Evolutionary conservation across 2,888 invertebrate species (phyloP).

Genomic region (Timandra comae): DNA sequence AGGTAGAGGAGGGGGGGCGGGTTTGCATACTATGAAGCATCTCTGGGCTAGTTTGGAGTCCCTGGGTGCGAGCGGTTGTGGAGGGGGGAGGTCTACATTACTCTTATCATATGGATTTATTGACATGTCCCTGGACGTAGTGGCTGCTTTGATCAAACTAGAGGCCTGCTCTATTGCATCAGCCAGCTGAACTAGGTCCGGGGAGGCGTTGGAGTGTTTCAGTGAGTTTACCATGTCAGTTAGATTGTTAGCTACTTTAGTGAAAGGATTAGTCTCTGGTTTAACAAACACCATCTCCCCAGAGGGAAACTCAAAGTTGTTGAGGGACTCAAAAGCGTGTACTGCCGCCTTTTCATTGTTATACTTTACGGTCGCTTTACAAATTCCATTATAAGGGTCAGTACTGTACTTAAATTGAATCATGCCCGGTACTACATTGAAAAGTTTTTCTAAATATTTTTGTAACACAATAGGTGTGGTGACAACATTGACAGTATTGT

Average conservation of each 20-base stretch:
- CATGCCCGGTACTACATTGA: slow-evolving; percentile 87
- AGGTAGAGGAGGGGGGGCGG: slow-evolving; percentile 82
- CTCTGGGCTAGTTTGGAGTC: slow-evolving; percentile 80
- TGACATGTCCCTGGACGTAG: slow-evolving; percentile 31
- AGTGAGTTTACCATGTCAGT: slow-evolving; percentile 55
- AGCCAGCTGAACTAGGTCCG: slow-evolving; percentile 81
- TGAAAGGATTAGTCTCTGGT: slow-evolving; percentile 72
- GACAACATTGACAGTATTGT: slow-evolving; percentile 81
- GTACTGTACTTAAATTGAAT: slow-evolving; percentile 56
- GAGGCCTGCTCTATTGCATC: slow-evolving; percentile 88
- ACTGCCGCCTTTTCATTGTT: slow-evolving; percentile 50
- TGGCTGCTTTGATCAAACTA: slow-evolving; percentile 82
- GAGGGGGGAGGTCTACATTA: slow-evolving; percentile 83
- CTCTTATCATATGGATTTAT: slow-evolving; percentile 57
- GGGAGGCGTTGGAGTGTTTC: slow-evolving; percentile 52
- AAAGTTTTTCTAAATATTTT: slow-evolving; percentile 88
- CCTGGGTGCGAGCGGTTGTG: slow-evolving; percentile 79
- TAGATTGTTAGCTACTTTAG: slow-evolving; percentile 53
- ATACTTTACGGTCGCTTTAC: slow-evolving; percentile 54
- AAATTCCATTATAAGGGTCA: slow-evolving; percentile 68
- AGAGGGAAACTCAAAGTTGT: slow-evolving; percentile 95
- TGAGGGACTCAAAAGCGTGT: slow-evolving; percentile 88
- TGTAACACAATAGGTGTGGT: slow-evolving; percentile 84
- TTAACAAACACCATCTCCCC: slow-evolving; percentile 88
- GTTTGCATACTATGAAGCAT: slow-evolving; percentile 81